phyloP scores from a whole-genome alignment of 2,888 invertebrate species.

The Elegia similella region DNA sequence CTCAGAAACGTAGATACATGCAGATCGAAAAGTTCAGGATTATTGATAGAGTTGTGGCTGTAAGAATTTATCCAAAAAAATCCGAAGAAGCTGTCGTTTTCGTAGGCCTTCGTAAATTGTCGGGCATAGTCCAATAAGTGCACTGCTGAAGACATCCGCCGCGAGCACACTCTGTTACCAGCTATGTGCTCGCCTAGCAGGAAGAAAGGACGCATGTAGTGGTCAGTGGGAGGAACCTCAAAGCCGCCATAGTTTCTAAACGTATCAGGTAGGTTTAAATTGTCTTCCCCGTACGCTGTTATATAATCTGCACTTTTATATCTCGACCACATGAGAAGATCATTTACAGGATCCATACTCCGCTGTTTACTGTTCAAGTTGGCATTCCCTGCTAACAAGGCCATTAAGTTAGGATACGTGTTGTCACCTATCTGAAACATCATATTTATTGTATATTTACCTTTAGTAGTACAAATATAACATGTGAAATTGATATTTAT shows the following conservation, averaged over 20 bases:
- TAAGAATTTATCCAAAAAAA: slow-evolving; percentile 89
- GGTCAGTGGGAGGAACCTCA: slow-evolving; percentile 85
- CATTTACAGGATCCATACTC: slow-evolving; percentile 83
- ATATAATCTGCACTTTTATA: slow-evolving; percentile 86
- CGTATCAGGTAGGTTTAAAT: slow-evolving; percentile 84
- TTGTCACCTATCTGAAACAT: slow-evolving; percentile 75
- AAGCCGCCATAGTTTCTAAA: slow-evolving; percentile 72
- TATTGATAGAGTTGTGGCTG: slow-evolving; percentile 85
- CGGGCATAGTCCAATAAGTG: slow-evolving; percentile 84
- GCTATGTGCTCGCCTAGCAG: slow-evolving; percentile 79
- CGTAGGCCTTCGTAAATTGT: slow-evolving; percentile 83
- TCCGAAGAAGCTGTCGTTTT: slow-evolving; percentile 83
- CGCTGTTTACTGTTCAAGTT: slow-evolving; percentile 61
- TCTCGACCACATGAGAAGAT: slow-evolving; percentile 89
- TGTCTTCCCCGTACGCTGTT: slow-evolving; percentile 91
- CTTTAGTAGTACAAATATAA: not conserved
- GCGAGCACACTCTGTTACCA: slow-evolving; percentile 40
- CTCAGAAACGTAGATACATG: slow-evolving; percentile 79
- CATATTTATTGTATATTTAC: slow-evolving; percentile 3
- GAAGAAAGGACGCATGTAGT: slow-evolving; percentile 88
- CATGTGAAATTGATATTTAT: not conserved
- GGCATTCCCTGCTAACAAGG: slow-evolving; percentile 87
- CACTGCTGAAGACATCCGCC: slow-evolving; percentile 81
- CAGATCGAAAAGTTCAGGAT: slow-evolving; percentile 84
- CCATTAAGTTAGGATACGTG: slow-evolving; percentile 94